These are phyloP conservation scores for Ophioninae sp. DNA, from an alignment of 2,888 invertebrate genomes.

Conservation along the genomic window DNA sequence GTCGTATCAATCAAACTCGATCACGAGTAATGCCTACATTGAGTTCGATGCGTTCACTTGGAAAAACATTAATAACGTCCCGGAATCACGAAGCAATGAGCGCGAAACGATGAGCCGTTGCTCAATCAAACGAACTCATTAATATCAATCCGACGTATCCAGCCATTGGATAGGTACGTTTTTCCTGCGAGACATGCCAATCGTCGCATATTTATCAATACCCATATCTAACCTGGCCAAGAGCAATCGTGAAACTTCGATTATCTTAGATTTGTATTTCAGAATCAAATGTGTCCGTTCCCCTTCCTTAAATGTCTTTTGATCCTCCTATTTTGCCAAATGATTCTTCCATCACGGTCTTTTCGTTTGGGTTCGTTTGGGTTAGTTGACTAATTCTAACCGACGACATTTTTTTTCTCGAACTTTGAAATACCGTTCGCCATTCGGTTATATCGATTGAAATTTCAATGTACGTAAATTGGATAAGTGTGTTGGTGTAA, in stretches of 20 bases:
- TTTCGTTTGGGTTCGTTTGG: neutral
- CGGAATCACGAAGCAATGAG: constrained; percentile 47
- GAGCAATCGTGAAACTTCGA: constrained; percentile 23
- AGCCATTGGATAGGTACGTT: neutral
- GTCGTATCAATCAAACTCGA: constrained; percentile 44
- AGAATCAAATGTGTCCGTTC: constrained; percentile 65
- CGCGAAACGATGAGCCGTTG: constrained; percentile 50
- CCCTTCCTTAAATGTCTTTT: too few relatives aligned
- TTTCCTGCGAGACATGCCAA: constrained; percentile 42
- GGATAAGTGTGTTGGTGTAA: neutral
- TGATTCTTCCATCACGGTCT: constrained; percentile 18
- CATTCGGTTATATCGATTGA: neutral
- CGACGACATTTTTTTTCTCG: neutral
- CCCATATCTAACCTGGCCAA: constrained; percentile 1
- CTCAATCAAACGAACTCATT: constrained; percentile 58
- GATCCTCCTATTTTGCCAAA: constrained; percentile 61
- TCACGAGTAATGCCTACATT: constrained; percentile 8
- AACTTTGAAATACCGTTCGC: constrained; percentile 15
- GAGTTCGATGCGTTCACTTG: constrained; percentile 42
- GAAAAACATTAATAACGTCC: constrained; percentile 37
- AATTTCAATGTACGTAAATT: neutral
- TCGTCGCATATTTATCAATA: constrained; percentile 23
- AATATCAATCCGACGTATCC: constrained; percentile 56
- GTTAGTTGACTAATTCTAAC: constrained; percentile 2
- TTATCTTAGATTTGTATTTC: constrained; percentile 28